A percentile compares a stretch with the other conserved stretches of the same genome.
These are phyloP conservation scores for Epistrophe eligans DNA, from an alignment of 2,888 invertebrate species.

Conservation along the genomic window DNA sequence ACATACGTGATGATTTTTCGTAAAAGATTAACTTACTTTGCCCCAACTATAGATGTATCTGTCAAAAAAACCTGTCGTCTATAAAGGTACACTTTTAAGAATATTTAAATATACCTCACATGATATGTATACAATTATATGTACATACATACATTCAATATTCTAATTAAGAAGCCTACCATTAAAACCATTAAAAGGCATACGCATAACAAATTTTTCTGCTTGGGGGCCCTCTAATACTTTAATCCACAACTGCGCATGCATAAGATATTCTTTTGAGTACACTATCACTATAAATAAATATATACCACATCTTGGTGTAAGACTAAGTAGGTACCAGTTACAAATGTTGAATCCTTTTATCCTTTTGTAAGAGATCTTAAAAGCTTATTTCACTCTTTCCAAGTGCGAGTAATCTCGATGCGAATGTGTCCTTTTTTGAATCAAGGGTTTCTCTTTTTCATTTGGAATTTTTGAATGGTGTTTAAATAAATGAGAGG, in stretches of 20 bases:
- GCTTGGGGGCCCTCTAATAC: background rate
- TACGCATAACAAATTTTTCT: background rate
- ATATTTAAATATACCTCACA: too few relatives aligned
- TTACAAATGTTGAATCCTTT: conserved; percentile 68
- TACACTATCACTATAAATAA: background rate
- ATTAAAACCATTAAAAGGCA: background rate
- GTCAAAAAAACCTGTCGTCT: too few relatives aligned
- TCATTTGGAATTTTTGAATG: conserved; percentile 22
- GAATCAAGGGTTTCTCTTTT: conserved; percentile 27
- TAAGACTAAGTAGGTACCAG: conserved; percentile 27
- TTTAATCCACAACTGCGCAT: background rate
- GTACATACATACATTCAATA: background rate
- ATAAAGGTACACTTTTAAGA: too few relatives aligned
- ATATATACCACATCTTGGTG: background rate
- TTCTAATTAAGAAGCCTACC: background rate
- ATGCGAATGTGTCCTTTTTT: conserved; percentile 57
- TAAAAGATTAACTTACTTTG: too few relatives aligned
- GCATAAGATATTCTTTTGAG: background rate
- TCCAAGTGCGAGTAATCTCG: conserved; percentile 55
- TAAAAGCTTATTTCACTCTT: conserved; percentile 64
- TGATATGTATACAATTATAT: too few relatives aligned
- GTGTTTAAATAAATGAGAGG: conserved; percentile 8
- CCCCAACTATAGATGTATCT: too few relatives aligned
- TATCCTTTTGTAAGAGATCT: conserved; percentile 56
- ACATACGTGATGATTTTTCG: too few relatives aligned